A percentile compares a stretch with the other conserved stretches of the same genome.
Conservation (phyloP, 2,797 vertebrate genomes). For the Coilia nasus region DNA sequence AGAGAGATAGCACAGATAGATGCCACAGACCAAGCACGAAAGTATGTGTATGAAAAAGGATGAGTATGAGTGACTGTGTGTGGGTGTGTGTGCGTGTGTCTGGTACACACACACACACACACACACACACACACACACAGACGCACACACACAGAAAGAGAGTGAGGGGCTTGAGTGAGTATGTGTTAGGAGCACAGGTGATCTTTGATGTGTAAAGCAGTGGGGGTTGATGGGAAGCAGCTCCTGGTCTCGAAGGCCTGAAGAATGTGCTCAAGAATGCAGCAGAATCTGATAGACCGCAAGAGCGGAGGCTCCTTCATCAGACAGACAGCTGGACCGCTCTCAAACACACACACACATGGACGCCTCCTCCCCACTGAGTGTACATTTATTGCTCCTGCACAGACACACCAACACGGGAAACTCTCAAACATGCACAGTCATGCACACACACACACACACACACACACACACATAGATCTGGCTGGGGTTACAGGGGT, state of each 20-base stretch:
- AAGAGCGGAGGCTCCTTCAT: too few species aligned
- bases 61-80: background rate
- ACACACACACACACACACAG: constrained; percentile 15
- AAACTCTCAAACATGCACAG: too few species aligned
- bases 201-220: constrained; percentile 61
- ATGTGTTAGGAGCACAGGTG: constrained; percentile 50
- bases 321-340: too few species aligned
- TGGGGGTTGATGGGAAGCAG: constrained; percentile 61
- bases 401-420: too few species aligned
- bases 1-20: background rate
- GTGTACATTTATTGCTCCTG: too few species aligned
- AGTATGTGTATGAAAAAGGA: background rate
- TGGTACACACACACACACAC: constrained; percentile 7
- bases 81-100: too few species aligned
- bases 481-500: constrained; percentile 33
- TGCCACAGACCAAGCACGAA: too few species aligned
- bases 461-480: background rate
- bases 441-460: too few species aligned
- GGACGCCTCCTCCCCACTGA: too few species aligned
- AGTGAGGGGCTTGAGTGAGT: constrained; percentile 31
- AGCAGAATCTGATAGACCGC: constrained; percentile 13
- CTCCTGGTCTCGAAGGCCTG: constrained; percentile 52
- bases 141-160: background rate
- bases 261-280: constrained; percentile 57
- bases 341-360: too few species aligned